Percentiles rank a stretch among this genome's conserved stretches.
Evolutionary conservation across 2,888 invertebrate species (phyloP).

Genomic region (Phengaris alcon): DNA sequence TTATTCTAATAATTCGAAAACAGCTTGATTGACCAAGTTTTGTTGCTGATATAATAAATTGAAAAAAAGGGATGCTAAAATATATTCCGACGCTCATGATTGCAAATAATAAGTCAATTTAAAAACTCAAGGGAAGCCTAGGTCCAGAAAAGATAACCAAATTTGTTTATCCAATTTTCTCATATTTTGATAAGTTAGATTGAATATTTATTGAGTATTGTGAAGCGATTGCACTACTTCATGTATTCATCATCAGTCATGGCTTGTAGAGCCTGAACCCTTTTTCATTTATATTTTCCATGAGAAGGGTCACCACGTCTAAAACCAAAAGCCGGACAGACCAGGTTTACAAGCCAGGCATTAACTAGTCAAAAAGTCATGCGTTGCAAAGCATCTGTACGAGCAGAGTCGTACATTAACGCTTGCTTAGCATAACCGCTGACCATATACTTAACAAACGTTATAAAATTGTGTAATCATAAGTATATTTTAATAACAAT

Average conservation of each 20-base stretch:
- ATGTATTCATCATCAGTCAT: too few relatives aligned
- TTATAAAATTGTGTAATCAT: too few relatives aligned
- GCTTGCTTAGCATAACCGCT: too few relatives aligned
- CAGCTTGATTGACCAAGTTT: too few relatives aligned
- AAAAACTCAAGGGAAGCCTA: background rate
- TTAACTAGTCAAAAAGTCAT: background rate
- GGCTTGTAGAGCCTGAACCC: slow-evolving; percentile 32
- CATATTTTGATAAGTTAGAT: slow-evolving; percentile 19
- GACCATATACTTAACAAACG: too few relatives aligned
- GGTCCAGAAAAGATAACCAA: slow-evolving; percentile 1
- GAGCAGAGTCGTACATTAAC: too few relatives aligned
- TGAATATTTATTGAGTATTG: slow-evolving; percentile 22
- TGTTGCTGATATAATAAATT: too few relatives aligned
- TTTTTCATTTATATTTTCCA: slow-evolving; percentile 41
- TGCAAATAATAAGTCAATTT: slow-evolving; percentile 13
- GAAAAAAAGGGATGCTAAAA: background rate
- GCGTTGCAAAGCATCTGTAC: background rate
- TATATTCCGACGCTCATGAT: slow-evolving; percentile 2
- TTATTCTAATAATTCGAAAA: too few relatives aligned
- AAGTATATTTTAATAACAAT: too few relatives aligned
- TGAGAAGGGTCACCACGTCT: background rate
- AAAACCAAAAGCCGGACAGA: background rate
- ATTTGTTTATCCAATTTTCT: slow-evolving; percentile 17
- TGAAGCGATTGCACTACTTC: slow-evolving; percentile 33
- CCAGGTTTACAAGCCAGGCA: too few relatives aligned